Percentiles rank a stretch among this genome's conserved stretches.
Evolutionary conservation across 1,140 invertebrate genomes (phyloP).

Genomic region (Tetramorium parvispinum): DNA sequence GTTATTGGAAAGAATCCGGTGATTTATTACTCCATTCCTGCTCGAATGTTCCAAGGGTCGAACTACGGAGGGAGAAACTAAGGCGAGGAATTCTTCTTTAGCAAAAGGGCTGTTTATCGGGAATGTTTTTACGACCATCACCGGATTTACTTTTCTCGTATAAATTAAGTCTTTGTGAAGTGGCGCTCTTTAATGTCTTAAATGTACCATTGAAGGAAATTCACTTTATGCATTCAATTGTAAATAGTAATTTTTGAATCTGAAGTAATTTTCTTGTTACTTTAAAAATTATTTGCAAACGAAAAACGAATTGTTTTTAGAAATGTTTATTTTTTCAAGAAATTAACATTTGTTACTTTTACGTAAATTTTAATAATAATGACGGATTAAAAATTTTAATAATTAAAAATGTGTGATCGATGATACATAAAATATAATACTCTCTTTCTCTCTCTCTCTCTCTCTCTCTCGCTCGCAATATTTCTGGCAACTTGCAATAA

Average conservation of each 20-base stretch:
- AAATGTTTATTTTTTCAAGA: neutral
- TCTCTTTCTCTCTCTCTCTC: neutral
- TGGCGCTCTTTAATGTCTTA: slow-evolving; percentile 12
- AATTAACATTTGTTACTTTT: neutral
- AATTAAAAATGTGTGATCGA: neutral
- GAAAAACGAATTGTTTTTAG: neutral
- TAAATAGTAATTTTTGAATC: slow-evolving; percentile 10
- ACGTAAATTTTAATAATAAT: slow-evolving; percentile 7
- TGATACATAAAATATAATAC: neutral
- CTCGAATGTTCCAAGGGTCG: slow-evolving; percentile 41
- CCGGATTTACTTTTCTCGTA: slow-evolving; percentile 34
- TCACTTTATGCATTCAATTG: slow-evolving; percentile 14
- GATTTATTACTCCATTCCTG: slow-evolving; percentile 53
- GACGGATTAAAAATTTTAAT: neutral
- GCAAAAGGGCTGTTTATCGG: slow-evolving; percentile 47
- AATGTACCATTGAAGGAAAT: slow-evolving; percentile 12
- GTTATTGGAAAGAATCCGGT: slow-evolving; percentile 56
- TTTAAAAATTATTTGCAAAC: neutral
- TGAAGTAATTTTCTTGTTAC: neutral
- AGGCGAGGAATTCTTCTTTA: slow-evolving; percentile 33
- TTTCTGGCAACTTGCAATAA: neutral
- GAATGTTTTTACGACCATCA: slow-evolving; percentile 48
- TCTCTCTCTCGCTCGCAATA: too few species aligned
- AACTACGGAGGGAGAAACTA: slow-evolving; percentile 18
- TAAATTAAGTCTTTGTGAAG: slow-evolving; percentile 51